A percentile compares a stretch with the other conserved stretches of the same genome.
phyloP scores from a whole-genome alignment of 2,113 vertebrate species.

The Corynorhinus townsendii region DNA sequence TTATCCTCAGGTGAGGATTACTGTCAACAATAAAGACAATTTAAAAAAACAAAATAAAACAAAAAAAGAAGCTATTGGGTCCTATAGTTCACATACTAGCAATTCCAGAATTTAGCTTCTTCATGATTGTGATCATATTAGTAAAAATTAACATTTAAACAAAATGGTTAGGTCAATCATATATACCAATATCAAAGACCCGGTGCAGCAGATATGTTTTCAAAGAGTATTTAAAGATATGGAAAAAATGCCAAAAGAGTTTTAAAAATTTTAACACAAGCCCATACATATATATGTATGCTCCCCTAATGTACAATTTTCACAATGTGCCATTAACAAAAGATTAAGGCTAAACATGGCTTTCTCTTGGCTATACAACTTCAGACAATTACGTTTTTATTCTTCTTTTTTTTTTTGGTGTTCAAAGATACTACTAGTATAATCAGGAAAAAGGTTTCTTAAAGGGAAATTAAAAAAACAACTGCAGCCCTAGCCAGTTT shows the following conservation, averaged over 20 bases:
- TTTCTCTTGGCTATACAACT: not conserved
- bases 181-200: not conserved
- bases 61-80: not conserved
- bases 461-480: not conserved
- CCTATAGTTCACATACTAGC: not conserved
- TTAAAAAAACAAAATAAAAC: too few species aligned
- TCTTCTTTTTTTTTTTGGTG: not conserved
- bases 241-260: not conserved
- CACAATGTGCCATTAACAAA: not conserved
- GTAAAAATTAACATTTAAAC: not conserved
- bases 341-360: not conserved
- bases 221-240: not conserved
- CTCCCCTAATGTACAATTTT: not conserved
- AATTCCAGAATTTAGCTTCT: not conserved
- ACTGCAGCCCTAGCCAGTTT: too few species aligned
- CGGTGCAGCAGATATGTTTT: not conserved
- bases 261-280: not conserved
- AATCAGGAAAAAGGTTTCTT: not conserved
- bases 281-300: not conserved
- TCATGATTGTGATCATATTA: not conserved
- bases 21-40: too few species aligned
- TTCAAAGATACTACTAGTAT: not conserved
- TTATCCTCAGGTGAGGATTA: too few species aligned
- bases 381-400: not conserved
- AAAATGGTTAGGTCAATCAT: not conserved